Evolutionary conservation across 2,888 invertebrate species (phyloP), one percentile per base, ranked within the genome.

Genomic region (Thera obeliscata): DNA sequence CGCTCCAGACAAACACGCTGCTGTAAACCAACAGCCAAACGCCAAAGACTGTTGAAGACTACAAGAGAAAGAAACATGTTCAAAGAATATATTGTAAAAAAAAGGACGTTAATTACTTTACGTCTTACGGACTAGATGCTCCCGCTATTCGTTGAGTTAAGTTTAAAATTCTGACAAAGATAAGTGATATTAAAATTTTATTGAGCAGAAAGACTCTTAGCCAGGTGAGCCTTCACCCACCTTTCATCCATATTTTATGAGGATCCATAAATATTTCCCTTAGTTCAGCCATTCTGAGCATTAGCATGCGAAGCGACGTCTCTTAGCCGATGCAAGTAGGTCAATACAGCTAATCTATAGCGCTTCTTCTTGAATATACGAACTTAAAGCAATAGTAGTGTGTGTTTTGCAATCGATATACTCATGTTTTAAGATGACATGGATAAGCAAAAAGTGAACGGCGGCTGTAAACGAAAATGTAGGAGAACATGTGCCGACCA

Each of bases 281-380:
- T 49, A 63, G 57, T 56, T 57, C 61, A 66, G 62, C 66, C 58
- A 56, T 64, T 56, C 52, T 50, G 58, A 58, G 48, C 54, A 69
- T 69, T 69, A 65, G 48, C 61, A 61, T 68, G 56, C 61, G 50
- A 55, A 61, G 63, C 41, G 59, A 52, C 59, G 64, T 52, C 56
- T 62, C 69, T 67, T 63, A 60, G 63, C 64, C 60, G 35, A 59
- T 41, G 69, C 49, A 74, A 71, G 56, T 76, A 57, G 76, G 76
- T 74, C 74, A 71, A 70, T 69, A 64, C 36, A 64, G 67, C 72
- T 67, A 63, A 67, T 69, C 67, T 68, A 71, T 57, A 71, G 58
- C 62, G 52, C 59, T 38, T 22, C 57, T 50, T 56, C 63, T 66
- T 41, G 22, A 57, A 11, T 52, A 58, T 41, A 6, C 6, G 55